Evolutionary conservation across 1,140 invertebrate species (phyloP), one percentile per base, ranked within the genome.

Genomic region (Octopus sinensis): DNA sequence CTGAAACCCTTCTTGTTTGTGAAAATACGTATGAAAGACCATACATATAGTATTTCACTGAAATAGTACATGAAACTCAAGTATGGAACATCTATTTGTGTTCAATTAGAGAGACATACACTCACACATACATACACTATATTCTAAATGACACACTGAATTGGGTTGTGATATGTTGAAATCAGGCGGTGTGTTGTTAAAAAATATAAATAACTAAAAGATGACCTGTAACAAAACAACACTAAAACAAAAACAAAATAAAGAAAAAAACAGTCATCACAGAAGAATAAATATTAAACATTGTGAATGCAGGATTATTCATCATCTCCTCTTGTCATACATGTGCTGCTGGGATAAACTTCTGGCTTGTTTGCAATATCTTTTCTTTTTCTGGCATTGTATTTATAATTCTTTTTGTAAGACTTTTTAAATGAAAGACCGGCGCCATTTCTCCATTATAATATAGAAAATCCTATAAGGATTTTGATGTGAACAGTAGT

Each of bases 401-500:
- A 10, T 73, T 73, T 73, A 6, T 73, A 43, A 43, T 73, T 23
- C 13, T 12, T 73, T 73, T 73, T 73, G 9, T 5, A 73, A 73
- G 5, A 73, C 30, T 73, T 73, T 62, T 62, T 62, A n/a, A 12
- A 73, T 73, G 68, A 73, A 73, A 73, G 68, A 73, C 68, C 68
- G 68, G 68, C 68, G 17, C 68, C 68, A 73, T 73, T 73, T 73
- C 7, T 73, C 68, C 68, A 73, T 23, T 73, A 23, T 73, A 73
- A 73, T 73, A 73, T 73, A n/a, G 68, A 73, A 23, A 73, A 73
- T 73, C 68, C 68, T 73, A 73, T 73, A 73, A 73, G 68, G 30
- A 73, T 12, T 73, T 73, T 73, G 68, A 6, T 73, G 17, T n/a
- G 68, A 73, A 73, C 68, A 73, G 13, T 62, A 62, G 17, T 62